Conservation (phyloP, 2,888 invertebrate species). For the Drosophila mimetica region DNA sequence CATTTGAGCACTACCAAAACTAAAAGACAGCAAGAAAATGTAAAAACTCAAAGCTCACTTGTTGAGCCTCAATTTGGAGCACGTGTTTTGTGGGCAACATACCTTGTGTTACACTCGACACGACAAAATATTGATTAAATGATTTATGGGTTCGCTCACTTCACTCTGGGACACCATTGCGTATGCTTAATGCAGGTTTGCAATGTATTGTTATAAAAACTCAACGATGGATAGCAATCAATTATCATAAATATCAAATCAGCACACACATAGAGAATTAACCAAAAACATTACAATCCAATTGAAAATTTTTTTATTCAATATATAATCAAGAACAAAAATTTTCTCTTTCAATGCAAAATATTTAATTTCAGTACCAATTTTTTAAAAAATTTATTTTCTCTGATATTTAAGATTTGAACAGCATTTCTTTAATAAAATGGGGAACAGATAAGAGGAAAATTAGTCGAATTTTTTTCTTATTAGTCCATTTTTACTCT, state of each 20-base stretch:
- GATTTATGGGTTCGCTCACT: conserved; percentile 61
- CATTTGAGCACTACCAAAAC: conserved; percentile 7
- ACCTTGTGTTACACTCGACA: conserved; percentile 58
- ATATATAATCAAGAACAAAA: too few species aligned
- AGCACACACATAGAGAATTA: too few species aligned
- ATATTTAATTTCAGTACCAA: too few species aligned
- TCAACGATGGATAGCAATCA: conserved; percentile 62
- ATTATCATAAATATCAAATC: conserved; percentile 68
- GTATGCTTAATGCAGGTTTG: conserved; percentile 64
- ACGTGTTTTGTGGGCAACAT: conserved; percentile 65
- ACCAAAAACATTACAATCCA: too few species aligned
- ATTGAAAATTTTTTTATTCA: too few species aligned
- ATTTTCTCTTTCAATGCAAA: too few species aligned
- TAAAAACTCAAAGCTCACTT: conserved; percentile 14
- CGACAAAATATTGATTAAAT: conserved; percentile 78
- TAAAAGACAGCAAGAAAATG: conserved; percentile 10
- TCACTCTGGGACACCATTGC: conserved; percentile 55
- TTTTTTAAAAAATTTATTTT: too few species aligned
- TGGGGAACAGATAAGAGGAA: too few species aligned
- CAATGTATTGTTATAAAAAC: conserved; percentile 2
- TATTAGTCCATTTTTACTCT: too few species aligned
- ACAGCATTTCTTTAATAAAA: too few species aligned
- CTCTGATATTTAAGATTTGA: too few species aligned
- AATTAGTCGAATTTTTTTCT: too few species aligned
- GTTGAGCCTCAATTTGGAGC: conserved; percentile 63